Percentiles rank a stretch among this genome's conserved stretches.
Evolutionary conservation across 2,797 vertebrate genomes (phyloP).

Genomic region (Phylloscopus collybita): DNA sequence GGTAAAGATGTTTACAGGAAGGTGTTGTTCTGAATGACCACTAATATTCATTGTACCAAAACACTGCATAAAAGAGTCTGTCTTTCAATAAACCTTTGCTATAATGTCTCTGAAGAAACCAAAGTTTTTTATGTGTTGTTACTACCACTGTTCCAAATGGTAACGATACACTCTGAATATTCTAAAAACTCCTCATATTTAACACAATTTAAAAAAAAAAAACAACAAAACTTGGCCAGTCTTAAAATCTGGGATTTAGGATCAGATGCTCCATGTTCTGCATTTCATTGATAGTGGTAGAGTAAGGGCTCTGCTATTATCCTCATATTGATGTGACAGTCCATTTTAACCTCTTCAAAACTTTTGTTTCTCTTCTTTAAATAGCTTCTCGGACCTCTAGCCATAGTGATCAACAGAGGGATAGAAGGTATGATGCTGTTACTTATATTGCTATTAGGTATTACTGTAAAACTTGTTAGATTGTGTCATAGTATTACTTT

Average conservation of each 20-base stretch:
- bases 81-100: too few species aligned
- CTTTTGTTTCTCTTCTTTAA: constrained; percentile 53
- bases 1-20: too few species aligned
- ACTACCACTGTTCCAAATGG: too few species aligned
- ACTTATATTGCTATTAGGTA: not conserved
- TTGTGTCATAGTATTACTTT: not conserved
- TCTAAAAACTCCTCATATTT: not conserved
- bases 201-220: not conserved
- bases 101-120: too few species aligned
- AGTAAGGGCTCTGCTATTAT: not conserved
- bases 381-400: constrained; percentile 82
- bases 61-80: too few species aligned
- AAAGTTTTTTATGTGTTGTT: too few species aligned
- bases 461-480: not conserved
- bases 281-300: not conserved
- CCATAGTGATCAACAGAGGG: constrained; percentile 83
- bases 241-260: not conserved
- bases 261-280: not conserved
- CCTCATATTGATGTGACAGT: not conserved
- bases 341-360: constrained; percentile 26
- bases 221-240: not conserved
- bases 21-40: too few species aligned
- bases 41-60: too few species aligned
- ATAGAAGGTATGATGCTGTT: constrained; percentile 84
- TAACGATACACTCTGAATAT: not conserved